These are phyloP conservation scores for Crax fasciolata DNA, from an alignment of 2,797 vertebrate genomes.

Conservation along the genomic window DNA sequence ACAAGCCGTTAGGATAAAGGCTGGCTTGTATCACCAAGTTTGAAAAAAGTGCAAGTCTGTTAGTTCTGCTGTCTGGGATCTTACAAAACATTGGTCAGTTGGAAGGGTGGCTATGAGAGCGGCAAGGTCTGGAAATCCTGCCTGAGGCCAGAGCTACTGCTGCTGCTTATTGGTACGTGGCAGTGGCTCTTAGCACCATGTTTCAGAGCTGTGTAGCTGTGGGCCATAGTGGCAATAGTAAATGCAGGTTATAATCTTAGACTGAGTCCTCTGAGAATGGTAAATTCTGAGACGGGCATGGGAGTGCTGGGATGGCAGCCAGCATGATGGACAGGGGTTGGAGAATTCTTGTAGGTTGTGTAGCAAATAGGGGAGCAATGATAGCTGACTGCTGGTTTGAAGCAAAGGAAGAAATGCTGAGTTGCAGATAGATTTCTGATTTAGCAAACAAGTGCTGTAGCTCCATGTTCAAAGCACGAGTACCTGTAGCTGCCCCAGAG, in stretches of 20 bases:
- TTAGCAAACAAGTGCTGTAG: neutral
- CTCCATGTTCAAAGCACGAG: neutral
- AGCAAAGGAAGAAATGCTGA: neutral
- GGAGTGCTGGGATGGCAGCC: neutral
- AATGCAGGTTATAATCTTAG: neutral
- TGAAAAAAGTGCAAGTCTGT: neutral
- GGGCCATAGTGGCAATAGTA: neutral
- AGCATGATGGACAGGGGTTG: accelerated
- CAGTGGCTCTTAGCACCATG: neutral
- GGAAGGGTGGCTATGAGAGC: neutral
- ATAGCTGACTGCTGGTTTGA: neutral
- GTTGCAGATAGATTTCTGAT: neutral
- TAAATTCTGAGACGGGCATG: neutral
- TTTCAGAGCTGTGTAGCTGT: neutral
- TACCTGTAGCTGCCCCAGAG: neutral
- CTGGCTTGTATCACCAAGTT: neutral
- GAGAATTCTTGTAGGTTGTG: neutral
- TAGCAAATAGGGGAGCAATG: neutral
- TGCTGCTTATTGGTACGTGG: neutral
- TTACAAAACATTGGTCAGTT: neutral
- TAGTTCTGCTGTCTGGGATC: neutral
- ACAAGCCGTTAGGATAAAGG: neutral
- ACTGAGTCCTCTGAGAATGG: neutral
- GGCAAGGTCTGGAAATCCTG: neutral
- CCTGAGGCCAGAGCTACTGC: neutral